A percentile compares a stretch with the other conserved stretches of the same genome.
phyloP scores from a whole-genome alignment of 2,113 vertebrate genomes.

The Odobenus rosmarus region DNA sequence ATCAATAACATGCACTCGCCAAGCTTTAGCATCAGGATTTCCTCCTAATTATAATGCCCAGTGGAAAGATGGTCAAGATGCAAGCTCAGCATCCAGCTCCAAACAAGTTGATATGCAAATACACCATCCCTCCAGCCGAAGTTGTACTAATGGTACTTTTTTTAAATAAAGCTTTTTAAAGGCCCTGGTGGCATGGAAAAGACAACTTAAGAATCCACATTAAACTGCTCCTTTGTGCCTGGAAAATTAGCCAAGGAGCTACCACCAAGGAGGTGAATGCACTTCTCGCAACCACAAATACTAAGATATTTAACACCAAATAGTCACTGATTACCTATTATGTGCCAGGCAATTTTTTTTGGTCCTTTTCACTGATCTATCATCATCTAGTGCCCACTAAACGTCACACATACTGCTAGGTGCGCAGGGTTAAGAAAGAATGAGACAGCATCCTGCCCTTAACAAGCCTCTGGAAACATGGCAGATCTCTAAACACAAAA shows the following conservation, averaged over 20 bases:
- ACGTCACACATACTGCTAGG: neutral
- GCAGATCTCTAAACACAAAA: neutral
- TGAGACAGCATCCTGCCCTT: neutral
- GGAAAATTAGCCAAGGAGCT: neutral
- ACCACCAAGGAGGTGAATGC: neutral
- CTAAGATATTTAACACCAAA: neutral
- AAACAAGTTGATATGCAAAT: neutral
- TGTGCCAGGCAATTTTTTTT: neutral
- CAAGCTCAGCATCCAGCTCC: conserved; percentile 46
- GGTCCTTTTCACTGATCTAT: neutral
- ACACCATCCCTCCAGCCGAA: conserved; percentile 26
- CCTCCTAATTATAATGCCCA: neutral
- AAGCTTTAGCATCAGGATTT: neutral
- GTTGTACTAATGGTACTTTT: neutral
- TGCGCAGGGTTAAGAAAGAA: neutral
- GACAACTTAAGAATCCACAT: neutral
- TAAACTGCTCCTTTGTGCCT: neutral
- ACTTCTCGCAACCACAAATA: neutral
- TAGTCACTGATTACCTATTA: neutral
- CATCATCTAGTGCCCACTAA: neutral
- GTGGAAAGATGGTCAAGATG: neutral
- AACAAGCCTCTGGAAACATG: neutral
- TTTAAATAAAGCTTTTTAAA: conserved; percentile 45
- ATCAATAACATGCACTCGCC: neutral
- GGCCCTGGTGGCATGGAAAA: neutral